A percentile compares a stretch with the other conserved stretches of the same genome.
Conservation (phyloP, 2,888 invertebrate genomes). For the Ennomos quercinarius region DNA sequence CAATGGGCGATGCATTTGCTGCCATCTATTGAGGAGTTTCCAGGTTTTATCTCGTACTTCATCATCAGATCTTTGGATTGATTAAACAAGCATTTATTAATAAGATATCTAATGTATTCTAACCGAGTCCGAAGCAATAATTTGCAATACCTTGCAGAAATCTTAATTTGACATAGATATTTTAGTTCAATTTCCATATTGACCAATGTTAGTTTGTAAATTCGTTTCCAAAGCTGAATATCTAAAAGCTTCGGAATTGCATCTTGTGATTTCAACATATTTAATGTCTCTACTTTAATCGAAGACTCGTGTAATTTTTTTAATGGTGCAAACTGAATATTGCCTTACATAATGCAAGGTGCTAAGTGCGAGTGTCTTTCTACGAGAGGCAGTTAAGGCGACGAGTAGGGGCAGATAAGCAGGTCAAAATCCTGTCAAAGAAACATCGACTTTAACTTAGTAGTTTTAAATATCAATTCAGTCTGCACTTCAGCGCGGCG, state of each 20-base stretch:
- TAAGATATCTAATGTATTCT: constrained; percentile 4
- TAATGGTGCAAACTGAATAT: constrained; percentile 24
- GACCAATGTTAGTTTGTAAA: constrained; percentile 40
- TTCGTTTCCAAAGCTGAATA: constrained; percentile 26
- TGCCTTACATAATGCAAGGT: constrained; percentile 42
- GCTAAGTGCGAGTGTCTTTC: constrained; percentile 53
- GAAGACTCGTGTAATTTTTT: constrained; percentile 40
- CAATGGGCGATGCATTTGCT: too few species aligned
- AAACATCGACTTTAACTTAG: too few species aligned
- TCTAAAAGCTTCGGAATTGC: constrained; percentile 21
- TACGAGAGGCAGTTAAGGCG: constrained; percentile 41
- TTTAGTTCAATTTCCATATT: constrained; percentile 41
- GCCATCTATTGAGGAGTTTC: too few species aligned
- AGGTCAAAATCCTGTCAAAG: too few species aligned
- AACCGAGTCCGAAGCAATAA: constrained; percentile 24
- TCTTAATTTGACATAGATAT: constrained; percentile 32
- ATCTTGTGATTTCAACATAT: constrained; percentile 20
- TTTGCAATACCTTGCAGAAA: constrained; percentile 12
- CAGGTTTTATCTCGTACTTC: too few species aligned
- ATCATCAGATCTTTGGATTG: neutral
- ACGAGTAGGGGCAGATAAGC: too few species aligned
- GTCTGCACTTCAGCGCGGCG: too few species aligned
- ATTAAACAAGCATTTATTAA: neutral
- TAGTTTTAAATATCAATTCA: too few species aligned
- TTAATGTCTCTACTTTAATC: constrained; percentile 28